Evolutionary conservation across 2,797 vertebrate species (phyloP), one percentile per base, ranked within the genome.

Genomic region (Gadopsis marmoratus): DNA sequence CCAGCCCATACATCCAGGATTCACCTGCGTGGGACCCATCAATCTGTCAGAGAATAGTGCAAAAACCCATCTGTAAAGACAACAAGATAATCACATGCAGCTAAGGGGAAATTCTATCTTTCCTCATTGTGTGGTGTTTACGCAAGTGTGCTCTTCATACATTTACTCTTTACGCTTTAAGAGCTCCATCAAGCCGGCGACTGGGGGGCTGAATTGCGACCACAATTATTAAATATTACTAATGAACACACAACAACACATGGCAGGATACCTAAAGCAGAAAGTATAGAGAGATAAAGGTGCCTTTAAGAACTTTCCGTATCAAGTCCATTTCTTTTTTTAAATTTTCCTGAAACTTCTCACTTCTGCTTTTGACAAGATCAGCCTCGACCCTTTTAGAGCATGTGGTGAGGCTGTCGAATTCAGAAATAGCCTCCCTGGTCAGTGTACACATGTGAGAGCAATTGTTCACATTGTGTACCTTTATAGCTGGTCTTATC

Each of bases 291-390:
- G 10, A 72, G 76, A 87, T 79, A 81, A 88, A 89, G 71, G 79
- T 79, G 84, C 69, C 74, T 92, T 87, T 93, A 90, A 94, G 89
- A 92, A 92, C 84, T 85, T 76, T 90, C 79, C 54, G 84, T 76
- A 79, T 86, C 76, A 78, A 79, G 87, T 88, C 85, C 81, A 77
- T 78, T 90, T 85, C 75, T 92, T 89, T 91, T 89, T 91, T 91
- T 93, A 93, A 90, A 86, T 94, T 95, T 94, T 93, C 94, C 93
- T 95, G 94, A 95, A 95, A 96, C 94, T 89, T 95, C 94, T 96
- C 95, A 95, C 95, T 96, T 96, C 95, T 96, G 94, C 95, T 96
- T 96, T 96, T 76, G 86, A 92, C 93, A 91, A 92, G 90, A 93
- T 94, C 92, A 92, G 91, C 85, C 89, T 74, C 85, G 83, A 90